Conservation (phyloP, 2,888 invertebrate genomes). For the Deroplatys truncata region DNA sequence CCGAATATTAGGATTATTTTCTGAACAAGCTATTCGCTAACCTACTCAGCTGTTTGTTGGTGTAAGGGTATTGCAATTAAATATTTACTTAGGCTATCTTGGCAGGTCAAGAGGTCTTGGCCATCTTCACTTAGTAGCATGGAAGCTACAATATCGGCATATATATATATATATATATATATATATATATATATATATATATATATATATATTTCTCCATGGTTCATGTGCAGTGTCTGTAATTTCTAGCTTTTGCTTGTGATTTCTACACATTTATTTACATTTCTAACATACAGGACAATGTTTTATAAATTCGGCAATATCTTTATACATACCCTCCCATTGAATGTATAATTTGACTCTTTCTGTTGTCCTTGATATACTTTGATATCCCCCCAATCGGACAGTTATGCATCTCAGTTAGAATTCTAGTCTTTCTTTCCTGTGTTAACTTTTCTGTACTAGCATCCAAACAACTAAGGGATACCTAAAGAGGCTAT, state of each 20-base stretch:
- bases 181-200: too few species aligned
- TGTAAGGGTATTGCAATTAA: too few species aligned
- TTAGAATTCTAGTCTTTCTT: too few species aligned
- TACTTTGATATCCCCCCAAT: not conserved
- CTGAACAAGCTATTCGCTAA: slow-evolving; percentile 16
- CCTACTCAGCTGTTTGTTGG: too few species aligned
- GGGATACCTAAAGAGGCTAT: not conserved
- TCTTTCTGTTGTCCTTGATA: not conserved
- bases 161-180: too few species aligned
- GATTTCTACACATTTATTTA: not conserved
- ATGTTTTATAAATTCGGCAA: not conserved
- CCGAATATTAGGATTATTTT: slow-evolving; percentile 32
- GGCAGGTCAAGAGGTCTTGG: not conserved
- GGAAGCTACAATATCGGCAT: not conserved
- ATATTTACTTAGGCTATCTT: slow-evolving; percentile 22
- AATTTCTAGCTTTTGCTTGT: not conserved
- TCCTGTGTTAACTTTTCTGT: not conserved
- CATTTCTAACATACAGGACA: not conserved
- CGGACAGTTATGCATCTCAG: not conserved
- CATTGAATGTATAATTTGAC: not conserved
- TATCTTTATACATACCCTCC: not conserved
- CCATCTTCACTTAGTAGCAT: not conserved
- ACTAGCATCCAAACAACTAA: too few species aligned
- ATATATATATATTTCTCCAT: not conserved
- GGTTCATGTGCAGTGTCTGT: not conserved